Conservation (phyloP, 2,113 vertebrate species). For the Scomber scombrus region DNA sequence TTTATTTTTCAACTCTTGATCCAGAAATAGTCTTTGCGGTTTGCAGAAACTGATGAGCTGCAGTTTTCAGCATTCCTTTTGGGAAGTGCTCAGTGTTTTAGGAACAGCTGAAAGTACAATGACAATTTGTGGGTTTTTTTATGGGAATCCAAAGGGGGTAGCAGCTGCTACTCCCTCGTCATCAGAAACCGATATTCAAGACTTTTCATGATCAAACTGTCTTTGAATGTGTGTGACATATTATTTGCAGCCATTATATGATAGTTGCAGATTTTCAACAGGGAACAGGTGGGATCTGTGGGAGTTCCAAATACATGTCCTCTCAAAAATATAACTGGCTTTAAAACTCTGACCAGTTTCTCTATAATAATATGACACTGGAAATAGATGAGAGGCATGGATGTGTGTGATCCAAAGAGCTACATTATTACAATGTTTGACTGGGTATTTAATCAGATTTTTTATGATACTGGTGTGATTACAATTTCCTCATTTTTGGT, state of each 20-base stretch:
- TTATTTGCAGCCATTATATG: neutral
- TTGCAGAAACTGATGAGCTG: constrained; percentile 10
- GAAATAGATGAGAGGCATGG: constrained; percentile 25
- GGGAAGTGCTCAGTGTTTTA: constrained; percentile 4
- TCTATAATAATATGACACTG: neutral
- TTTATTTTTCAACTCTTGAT: constrained; percentile 20
- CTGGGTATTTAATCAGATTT: too few relatives aligned
- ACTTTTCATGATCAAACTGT: constrained; percentile 34
- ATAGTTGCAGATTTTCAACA: constrained; percentile 7
- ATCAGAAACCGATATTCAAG: neutral
- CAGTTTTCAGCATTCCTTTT: constrained; percentile 9
- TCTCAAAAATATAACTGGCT: constrained; percentile 32
- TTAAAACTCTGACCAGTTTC: constrained; percentile 11
- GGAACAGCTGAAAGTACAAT: constrained; percentile 18
- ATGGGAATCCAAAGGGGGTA: neutral
- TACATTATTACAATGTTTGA: neutral
- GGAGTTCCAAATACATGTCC: constrained; percentile 25
- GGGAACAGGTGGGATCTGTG: constrained; percentile 1
- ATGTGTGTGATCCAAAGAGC: constrained; percentile 18
- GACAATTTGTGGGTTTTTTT: constrained; percentile 8
- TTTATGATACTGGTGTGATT: too few relatives aligned
- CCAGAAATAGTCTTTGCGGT: constrained; percentile 5
- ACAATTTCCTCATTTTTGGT: too few relatives aligned
- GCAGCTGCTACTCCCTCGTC: constrained; percentile 3
- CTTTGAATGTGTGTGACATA: constrained; percentile 20